Evolutionary conservation across 2,113 vertebrate species (phyloP).

Genomic region (Cervus canadensis): DNA sequence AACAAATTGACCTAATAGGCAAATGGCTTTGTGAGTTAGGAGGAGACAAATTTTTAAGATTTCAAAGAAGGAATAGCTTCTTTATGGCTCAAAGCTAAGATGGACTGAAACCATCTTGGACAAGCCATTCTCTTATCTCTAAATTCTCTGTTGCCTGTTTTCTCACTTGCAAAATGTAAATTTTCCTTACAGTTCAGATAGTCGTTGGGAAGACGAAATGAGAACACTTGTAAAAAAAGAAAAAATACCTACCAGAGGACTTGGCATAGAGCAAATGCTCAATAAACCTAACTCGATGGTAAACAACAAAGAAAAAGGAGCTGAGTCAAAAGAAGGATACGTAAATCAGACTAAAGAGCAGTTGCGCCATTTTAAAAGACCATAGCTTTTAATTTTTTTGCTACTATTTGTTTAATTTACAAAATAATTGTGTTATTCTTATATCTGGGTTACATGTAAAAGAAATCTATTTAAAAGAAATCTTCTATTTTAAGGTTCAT

Average conservation of each 20-base stretch:
- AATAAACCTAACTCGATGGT: not conserved
- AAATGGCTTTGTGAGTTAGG: not conserved
- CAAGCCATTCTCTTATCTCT: not conserved
- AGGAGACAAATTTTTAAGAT: not conserved
- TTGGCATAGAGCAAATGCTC: not conserved
- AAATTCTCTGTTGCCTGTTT: not conserved
- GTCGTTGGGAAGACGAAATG: not conserved
- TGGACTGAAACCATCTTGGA: not conserved
- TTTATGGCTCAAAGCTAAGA: not conserved
- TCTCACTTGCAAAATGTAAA: not conserved
- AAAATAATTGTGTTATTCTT: not conserved
- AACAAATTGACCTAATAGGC: not conserved
- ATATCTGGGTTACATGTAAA: not conserved
- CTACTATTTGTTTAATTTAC: not conserved
- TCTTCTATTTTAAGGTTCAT: not conserved
- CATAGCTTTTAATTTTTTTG: not conserved
- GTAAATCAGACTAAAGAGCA: not conserved
- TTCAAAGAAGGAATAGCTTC: not conserved
- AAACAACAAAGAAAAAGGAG: not conserved
- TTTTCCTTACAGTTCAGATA: not conserved
- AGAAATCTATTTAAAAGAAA: not conserved
- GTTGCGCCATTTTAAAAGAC: not conserved
- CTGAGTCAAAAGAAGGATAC: not conserved
- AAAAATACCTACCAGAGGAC: not conserved
- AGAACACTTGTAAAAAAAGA: not conserved